Percentiles rank a stretch among this genome's conserved stretches.
Evolutionary conservation across 2,888 invertebrate genomes (phyloP).

Genomic region (Dicranocentrus wangi): DNA sequence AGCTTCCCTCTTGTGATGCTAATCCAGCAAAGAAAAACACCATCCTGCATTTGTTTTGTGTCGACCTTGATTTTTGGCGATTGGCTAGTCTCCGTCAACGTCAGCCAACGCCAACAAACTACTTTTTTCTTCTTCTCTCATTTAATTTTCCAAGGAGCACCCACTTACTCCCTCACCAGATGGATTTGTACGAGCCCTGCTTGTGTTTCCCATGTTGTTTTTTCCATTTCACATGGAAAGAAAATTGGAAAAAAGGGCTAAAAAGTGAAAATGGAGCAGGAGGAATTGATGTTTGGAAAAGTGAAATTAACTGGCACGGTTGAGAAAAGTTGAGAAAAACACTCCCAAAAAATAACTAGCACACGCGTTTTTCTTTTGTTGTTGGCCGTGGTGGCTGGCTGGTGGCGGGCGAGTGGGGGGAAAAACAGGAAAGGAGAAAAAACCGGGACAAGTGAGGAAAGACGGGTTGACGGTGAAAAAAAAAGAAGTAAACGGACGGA

Average conservation of each 20-base stretch:
- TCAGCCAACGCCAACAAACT: no score
- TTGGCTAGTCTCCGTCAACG: no score
- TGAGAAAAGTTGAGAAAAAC: neutral
- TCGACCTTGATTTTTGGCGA: no score
- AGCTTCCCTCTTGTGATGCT: no score
- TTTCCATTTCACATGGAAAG: neutral
- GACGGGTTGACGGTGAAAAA: neutral
- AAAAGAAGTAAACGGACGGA: conserved; percentile 28
- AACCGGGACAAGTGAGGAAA: neutral
- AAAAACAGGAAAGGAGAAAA: neutral
- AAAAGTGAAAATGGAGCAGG: conserved; percentile 11
- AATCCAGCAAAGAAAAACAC: no score
- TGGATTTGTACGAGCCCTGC: no score
- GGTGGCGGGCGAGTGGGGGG: neutral
- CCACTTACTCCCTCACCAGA: no score
- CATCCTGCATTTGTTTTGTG: no score
- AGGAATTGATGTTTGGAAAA: conserved; percentile 21
- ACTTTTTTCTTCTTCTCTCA: no score
- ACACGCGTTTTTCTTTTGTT: neutral
- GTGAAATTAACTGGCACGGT: conserved; percentile 15
- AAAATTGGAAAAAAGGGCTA: neutral
- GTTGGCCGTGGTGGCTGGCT: no score
- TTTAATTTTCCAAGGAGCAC: no score
- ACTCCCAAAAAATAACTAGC: neutral
- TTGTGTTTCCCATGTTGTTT: no score